Evolutionary conservation across 2,888 invertebrate species (phyloP).

Genomic region (Hemistola chrysoprasaria): DNA sequence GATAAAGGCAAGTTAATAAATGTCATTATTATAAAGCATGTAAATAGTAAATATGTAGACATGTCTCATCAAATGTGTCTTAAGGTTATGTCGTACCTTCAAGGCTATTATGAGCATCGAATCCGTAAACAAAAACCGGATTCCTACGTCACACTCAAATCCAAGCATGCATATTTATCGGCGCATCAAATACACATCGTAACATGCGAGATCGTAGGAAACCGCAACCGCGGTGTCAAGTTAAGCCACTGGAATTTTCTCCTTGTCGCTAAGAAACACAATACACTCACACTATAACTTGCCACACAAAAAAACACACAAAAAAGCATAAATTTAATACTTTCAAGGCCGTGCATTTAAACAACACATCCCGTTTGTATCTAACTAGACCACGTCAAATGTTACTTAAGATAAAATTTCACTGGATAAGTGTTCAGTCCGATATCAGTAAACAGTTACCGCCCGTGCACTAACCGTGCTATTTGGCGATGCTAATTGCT

Average conservation of each 20-base stretch:
- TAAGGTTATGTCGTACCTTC: slow-evolving; percentile 54
- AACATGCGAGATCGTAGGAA: slow-evolving; percentile 41
- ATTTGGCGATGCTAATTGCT: slow-evolving; percentile 63
- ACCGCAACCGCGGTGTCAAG: slow-evolving; percentile 38
- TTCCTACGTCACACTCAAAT: slow-evolving; percentile 61
- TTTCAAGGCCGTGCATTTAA: slow-evolving; percentile 63
- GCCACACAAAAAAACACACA: slow-evolving; percentile 50
- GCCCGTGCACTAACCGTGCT: slow-evolving; percentile 58
- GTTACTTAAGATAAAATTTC: slow-evolving; percentile 53
- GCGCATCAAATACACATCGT: slow-evolving; percentile 44
- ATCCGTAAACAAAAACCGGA: slow-evolving; percentile 72
- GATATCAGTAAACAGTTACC: slow-evolving; percentile 38
- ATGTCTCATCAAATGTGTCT: too few relatives aligned
- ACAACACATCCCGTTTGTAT: slow-evolving; percentile 69
- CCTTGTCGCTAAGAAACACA: slow-evolving; percentile 49
- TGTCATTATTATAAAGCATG: too few relatives aligned
- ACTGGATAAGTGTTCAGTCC: slow-evolving; percentile 38
- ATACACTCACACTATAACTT: slow-evolving; percentile 46
- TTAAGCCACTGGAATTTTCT: slow-evolving; percentile 45
- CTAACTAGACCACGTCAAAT: slow-evolving; percentile 38
- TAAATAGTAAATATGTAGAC: too few relatives aligned
- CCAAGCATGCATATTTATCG: slow-evolving; percentile 55
- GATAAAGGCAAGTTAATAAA: too few relatives aligned
- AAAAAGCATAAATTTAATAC: slow-evolving; percentile 45
- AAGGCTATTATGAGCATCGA: slow-evolving; percentile 60